phyloP scores from a whole-genome alignment of 2,113 vertebrate species.

The Aldabrachelys gigantea region DNA sequence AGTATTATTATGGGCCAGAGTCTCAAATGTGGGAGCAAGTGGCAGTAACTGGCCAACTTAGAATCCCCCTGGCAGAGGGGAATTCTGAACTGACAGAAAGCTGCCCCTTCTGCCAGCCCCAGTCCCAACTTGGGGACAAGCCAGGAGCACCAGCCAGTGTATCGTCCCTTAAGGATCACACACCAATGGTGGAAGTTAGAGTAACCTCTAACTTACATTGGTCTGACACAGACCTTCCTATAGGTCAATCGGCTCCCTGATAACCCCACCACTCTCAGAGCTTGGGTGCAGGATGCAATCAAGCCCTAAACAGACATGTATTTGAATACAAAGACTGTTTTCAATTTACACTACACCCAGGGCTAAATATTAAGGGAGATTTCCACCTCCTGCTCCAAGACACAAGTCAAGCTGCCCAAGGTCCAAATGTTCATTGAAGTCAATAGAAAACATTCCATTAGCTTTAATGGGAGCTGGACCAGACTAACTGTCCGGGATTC shows the following conservation, averaged over 20 bases:
- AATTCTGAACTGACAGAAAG: neutral
- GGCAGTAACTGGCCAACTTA: neutral
- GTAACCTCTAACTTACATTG: neutral
- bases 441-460: neutral
- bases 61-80: neutral
- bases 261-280: neutral
- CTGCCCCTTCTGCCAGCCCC: neutral
- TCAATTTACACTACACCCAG: neutral
- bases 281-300: neutral
- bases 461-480: neutral
- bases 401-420: neutral
- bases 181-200: neutral
- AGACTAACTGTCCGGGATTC: neutral
- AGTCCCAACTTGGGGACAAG: neutral
- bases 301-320: neutral
- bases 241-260: neutral
- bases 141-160: neutral
- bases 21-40: neutral
- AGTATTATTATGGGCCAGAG: neutral
- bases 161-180: neutral
- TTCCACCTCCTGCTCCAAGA: neutral
- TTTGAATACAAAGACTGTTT: neutral
- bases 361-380: neutral
- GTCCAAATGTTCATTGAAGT: neutral
- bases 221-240: neutral